Evolutionary conservation across 2,888 invertebrate species (phyloP).

Genomic region (Rhopalosiphum nymphaeae): DNA sequence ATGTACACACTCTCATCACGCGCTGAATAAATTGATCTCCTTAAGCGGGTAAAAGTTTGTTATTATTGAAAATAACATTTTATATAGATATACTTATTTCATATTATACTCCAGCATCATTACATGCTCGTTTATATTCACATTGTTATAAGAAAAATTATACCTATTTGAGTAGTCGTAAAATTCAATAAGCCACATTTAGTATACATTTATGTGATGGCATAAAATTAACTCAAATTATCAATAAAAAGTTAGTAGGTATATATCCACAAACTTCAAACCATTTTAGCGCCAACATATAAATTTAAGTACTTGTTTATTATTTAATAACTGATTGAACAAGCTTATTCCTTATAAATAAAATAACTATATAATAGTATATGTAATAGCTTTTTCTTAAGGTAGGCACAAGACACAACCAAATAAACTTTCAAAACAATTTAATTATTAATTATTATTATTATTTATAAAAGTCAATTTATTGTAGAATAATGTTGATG

Average conservation of each 20-base stretch:
- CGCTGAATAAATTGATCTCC: neutral
- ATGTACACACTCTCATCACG: too few relatives aligned
- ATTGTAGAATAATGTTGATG: neutral
- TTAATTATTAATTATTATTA: neutral
- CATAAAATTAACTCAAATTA: neutral
- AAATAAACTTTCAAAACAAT: neutral
- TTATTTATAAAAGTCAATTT: neutral
- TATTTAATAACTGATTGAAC: neutral
- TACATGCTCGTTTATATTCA: neutral
- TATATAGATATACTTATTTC: neutral
- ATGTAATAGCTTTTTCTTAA: neutral
- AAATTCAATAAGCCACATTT: neutral
- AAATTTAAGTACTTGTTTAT: neutral
- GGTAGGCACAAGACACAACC: too few relatives aligned
- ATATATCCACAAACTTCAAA: neutral
- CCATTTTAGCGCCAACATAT: neutral
- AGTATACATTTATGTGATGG: neutral
- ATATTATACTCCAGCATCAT: neutral
- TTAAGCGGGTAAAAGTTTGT: neutral
- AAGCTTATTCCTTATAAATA: neutral
- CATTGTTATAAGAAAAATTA: neutral
- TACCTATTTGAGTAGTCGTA: neutral
- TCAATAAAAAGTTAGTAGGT: neutral
- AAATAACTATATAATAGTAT: too few relatives aligned
- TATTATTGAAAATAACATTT: neutral